Evolutionary conservation across 1,140 invertebrate species (phyloP), one percentile per base, ranked within the genome.

Genomic region (Thaumatotibia leucotreta): DNA sequence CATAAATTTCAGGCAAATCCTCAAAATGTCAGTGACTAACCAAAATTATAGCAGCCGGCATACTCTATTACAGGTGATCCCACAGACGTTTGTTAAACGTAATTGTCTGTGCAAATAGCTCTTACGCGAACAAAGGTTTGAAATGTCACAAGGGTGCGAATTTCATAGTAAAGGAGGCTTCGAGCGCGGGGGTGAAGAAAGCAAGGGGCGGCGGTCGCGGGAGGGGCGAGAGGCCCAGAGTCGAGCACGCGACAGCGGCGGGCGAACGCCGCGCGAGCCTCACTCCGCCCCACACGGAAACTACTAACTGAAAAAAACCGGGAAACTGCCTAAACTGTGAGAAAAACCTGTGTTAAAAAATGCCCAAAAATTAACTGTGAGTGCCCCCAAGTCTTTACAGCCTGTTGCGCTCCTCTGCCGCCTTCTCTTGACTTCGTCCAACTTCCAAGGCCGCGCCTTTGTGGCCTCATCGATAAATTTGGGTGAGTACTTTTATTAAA

Each of bases 91-190:
- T 63, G 24, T 23, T 61, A 27, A 24, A 63, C 22, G 71, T 68
- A 74, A 70, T 73, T 74, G 68, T 74, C 74, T 72, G 66, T 68
- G 70, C 67, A 75, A 78, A 77, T 79, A 79, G 79, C 78, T 85
- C 78, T 74, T 81, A 81, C 79, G 72, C 69, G 82, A 83, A 84
- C 84, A 84, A 87, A 82, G 79, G 84, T 84, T 83, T 89, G 76
- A 77, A 87, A 83, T 87, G 84, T 86, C 83, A 89, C 84, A 85
- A 87, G 86, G 84, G 84, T 82, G 83, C 84, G 83, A 86, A 86
- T 58, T 58, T 58, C 52, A 58, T 79, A 79, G 77, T 86, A 87
- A 89, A 86, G 84, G 80, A 85, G 80, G 82, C 76, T 83, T 80
- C 67, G 74, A 71, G 68, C 64, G 71, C 82, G 75, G 76, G 65